Conservation (phyloP, 2,113 vertebrate species). For the Nicator chloris region DNA sequence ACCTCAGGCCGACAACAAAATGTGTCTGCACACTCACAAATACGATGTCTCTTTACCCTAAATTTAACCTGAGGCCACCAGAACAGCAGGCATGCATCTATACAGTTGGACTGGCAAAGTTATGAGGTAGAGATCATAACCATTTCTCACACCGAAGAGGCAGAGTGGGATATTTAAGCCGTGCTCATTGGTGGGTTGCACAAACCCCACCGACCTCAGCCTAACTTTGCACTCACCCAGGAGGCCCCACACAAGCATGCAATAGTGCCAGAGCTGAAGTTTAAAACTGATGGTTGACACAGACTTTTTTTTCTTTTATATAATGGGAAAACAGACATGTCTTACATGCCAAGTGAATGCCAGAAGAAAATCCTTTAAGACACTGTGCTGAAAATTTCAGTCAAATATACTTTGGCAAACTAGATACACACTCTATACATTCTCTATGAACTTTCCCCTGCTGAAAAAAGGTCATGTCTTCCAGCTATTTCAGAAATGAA, state of each 20-base stretch:
- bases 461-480: neutral
- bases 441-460: neutral
- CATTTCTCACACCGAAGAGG: neutral
- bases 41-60: neutral
- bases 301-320: neutral
- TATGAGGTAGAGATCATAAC: neutral
- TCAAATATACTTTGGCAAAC: neutral
- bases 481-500: neutral
- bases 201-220: neutral
- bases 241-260: neutral
- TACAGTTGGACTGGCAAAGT: neutral
- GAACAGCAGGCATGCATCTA: neutral
- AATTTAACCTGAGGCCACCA: neutral
- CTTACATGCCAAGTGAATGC: neutral
- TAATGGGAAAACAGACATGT: neutral
- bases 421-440: neutral
- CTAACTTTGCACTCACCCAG: neutral
- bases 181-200: accelerated
- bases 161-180: neutral
- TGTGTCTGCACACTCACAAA: neutral
- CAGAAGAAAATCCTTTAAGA: neutral
- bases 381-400: neutral
- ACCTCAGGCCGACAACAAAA: neutral
- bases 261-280: neutral
- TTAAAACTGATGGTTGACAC: neutral